phyloP scores from a whole-genome alignment of 1,140 invertebrate genomes.

The Aplysia californica region DNA sequence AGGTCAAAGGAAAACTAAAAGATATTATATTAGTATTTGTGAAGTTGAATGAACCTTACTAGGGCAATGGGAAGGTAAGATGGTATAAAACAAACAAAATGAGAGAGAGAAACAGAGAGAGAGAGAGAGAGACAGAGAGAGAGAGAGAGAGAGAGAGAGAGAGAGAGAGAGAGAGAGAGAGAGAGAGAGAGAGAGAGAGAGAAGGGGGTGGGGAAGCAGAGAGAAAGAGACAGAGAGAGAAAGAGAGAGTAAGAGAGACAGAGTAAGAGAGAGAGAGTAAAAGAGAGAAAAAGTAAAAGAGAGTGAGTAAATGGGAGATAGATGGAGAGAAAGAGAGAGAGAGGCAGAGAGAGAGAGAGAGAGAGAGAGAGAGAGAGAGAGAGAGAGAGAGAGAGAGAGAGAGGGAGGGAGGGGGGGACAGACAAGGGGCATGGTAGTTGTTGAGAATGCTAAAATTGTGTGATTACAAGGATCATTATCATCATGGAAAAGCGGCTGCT shows the following conservation, averaged over 20 bases:
- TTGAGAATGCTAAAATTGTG: background rate
- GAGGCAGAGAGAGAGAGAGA: background rate
- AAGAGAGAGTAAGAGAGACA: background rate
- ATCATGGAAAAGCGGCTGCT: background rate
- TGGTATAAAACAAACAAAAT: background rate
- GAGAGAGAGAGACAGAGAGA: background rate
- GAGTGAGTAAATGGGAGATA: background rate
- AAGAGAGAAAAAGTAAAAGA: background rate
- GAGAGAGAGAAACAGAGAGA: conserved; percentile 2
- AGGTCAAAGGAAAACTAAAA: no score
- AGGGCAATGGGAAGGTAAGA: background rate
- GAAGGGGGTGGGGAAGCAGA: background rate
- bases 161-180: conserved; percentile 21
- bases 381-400: conserved; percentile 10
- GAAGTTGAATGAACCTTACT: no score
- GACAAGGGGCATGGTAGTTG: background rate
- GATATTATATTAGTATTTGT: no score
- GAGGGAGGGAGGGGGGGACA: background rate
- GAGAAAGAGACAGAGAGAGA: background rate
- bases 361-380: background rate
- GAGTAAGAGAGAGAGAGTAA: background rate
- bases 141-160: conserved; percentile 9
- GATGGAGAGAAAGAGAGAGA: conserved; percentile 12
- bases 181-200: conserved; percentile 24
- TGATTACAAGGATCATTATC: no score